Evolutionary conservation across 2,113 vertebrate genomes (phyloP).

Genomic region (Alaudala cheleensis): DNA sequence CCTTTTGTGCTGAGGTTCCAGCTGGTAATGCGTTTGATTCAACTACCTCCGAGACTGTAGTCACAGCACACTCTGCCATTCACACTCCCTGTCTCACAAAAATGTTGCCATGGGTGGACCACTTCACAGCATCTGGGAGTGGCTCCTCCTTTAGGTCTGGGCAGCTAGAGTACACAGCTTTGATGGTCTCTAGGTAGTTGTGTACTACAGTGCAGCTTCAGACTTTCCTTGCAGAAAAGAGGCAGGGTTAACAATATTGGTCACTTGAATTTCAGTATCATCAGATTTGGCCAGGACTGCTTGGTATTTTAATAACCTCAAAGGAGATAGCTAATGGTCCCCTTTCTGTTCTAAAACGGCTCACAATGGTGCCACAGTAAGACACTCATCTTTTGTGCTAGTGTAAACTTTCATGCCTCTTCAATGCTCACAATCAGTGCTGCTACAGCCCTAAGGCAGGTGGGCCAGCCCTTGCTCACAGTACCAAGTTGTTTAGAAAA

Average conservation of each 20-base stretch:
- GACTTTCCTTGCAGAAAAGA: not conserved
- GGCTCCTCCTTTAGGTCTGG: accelerated
- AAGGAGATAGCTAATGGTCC: not conserved
- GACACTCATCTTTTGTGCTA: not conserved
- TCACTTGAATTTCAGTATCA: not conserved
- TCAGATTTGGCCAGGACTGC: not conserved
- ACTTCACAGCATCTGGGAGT: not conserved
- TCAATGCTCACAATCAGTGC: not conserved
- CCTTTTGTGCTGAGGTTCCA: not conserved
- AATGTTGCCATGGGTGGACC: not conserved
- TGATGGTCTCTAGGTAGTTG: not conserved
- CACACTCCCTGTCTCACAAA: not conserved
- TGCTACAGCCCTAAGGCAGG: not conserved
- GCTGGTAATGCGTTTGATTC: not conserved
- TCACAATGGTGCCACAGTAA: not conserved
- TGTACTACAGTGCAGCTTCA: not conserved
- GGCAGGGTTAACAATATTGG: not conserved
- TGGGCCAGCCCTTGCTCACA: not conserved
- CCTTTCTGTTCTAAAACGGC: not conserved
- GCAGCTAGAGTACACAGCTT: not conserved
- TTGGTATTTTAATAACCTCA: not conserved
- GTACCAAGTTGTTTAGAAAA: not conserved
- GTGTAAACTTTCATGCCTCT: not conserved
- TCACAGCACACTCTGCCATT: not conserved
- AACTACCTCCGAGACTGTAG: not conserved